Evolutionary conservation across 2,797 vertebrate species (phyloP).

Genomic region (Brachymystax lenok): DNA sequence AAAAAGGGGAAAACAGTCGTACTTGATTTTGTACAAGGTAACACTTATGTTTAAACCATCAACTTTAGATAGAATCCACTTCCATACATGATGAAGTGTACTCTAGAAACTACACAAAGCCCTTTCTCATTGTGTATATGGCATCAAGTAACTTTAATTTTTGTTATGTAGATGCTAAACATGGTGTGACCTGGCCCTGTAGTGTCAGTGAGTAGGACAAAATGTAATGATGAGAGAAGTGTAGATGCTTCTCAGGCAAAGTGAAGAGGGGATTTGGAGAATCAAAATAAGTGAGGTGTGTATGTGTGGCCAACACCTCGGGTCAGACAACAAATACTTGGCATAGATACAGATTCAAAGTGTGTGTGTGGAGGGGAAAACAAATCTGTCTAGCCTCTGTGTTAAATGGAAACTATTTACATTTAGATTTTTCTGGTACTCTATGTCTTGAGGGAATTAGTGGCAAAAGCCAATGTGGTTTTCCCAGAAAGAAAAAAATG

Average conservation of each 20-base stretch:
- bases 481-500: slow-evolving; percentile 11
- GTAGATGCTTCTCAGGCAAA: slow-evolving; percentile 4
- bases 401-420: slow-evolving; percentile 34
- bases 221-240: slow-evolving; percentile 11
- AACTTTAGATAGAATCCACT: no score
- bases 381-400: slow-evolving; percentile 39
- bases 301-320: slow-evolving; percentile 24
- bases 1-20: no score
- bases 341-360: slow-evolving; percentile 29
- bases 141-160: not conserved
- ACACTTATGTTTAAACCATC: no score
- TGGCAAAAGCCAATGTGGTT: slow-evolving; percentile 14
- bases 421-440: slow-evolving; percentile 46
- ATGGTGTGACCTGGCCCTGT: slow-evolving; percentile 2
- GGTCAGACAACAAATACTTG: slow-evolving; percentile 31
- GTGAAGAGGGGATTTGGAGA: not conserved
- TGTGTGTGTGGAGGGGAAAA: slow-evolving; percentile 9
- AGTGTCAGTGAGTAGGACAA: slow-evolving; percentile 19
- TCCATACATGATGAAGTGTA: no score
- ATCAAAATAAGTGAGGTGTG: not conserved
- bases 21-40: no score
- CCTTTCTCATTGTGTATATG: no score
- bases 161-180: slow-evolving; percentile 9
- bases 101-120: no score
- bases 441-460: slow-evolving; percentile 45